Percentiles rank a stretch among this genome's conserved stretches.
Conservation (phyloP, 2,113 vertebrate genomes). For the Heterotis niloticus region DNA sequence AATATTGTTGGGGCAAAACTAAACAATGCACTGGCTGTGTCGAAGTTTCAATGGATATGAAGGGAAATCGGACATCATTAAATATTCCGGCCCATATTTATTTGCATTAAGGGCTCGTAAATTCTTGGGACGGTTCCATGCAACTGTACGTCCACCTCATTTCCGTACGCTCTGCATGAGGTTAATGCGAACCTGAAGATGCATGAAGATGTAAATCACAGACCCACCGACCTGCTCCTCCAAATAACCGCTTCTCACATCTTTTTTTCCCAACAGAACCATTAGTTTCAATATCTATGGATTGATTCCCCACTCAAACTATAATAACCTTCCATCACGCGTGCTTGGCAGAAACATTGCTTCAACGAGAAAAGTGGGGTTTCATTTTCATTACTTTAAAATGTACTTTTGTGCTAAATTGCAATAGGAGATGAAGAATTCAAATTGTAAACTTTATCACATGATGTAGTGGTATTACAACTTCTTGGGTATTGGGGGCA, state of each 20-base stretch:
- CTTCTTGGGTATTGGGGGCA: too few species aligned
- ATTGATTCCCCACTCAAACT: conserved; percentile 23
- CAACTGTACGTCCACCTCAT: neutral
- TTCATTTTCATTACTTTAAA: conserved; percentile 13
- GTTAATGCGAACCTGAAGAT: neutral
- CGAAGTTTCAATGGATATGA: neutral
- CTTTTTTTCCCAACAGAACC: neutral
- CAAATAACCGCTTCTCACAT: neutral
- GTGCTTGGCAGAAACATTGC: neutral
- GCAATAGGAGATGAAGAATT: too few species aligned
- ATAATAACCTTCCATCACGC: conserved; percentile 4
- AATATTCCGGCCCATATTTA: neutral
- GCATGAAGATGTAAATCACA: conserved; percentile 7
- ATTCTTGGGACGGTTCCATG: neutral
- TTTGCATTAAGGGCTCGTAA: neutral
- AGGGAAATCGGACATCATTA: neutral
- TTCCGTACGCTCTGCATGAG: neutral
- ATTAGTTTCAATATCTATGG: conserved; percentile 6
- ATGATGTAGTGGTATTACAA: too few species aligned
- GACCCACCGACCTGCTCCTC: neutral
- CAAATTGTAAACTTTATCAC: too few species aligned
- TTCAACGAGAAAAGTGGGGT: neutral
- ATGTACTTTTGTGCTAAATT: neutral
- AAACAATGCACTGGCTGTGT: neutral
- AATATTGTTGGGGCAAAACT: neutral